Evolutionary conservation across 2,888 invertebrate genomes (phyloP).

Genomic region (Tenthredo distinguenda): DNA sequence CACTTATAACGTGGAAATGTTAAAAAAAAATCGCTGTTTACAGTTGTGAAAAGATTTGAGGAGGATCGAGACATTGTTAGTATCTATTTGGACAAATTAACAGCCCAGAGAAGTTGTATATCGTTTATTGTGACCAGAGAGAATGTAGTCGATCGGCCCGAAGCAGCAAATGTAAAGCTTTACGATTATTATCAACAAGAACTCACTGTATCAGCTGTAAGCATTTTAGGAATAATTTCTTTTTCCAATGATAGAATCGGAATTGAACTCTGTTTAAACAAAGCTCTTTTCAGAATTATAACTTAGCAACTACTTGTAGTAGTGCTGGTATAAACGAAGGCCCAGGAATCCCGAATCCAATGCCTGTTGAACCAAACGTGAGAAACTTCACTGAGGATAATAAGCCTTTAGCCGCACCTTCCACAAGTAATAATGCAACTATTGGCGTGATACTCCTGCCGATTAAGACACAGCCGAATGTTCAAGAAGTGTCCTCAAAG

Average conservation of each 20-base stretch:
- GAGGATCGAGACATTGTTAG: slow-evolving; percentile 79
- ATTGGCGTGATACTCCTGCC: slow-evolving; percentile 26
- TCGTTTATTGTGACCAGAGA: slow-evolving; percentile 79
- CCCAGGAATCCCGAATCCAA: slow-evolving; percentile 59
- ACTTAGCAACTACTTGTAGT: slow-evolving; percentile 69
- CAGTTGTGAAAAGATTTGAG: slow-evolving; percentile 80
- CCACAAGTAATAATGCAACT: background rate
- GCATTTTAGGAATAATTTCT: slow-evolving; percentile 26
- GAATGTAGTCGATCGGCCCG: slow-evolving; percentile 77
- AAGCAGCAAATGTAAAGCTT: slow-evolving; percentile 81
- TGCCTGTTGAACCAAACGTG: slow-evolving; percentile 58
- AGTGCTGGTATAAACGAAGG: slow-evolving; percentile 64
- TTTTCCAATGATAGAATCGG: background rate
- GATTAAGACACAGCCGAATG: background rate
- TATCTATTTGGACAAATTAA: slow-evolving; percentile 80
- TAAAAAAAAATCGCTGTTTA: slow-evolving; percentile 57
- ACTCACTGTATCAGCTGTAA: slow-evolving; percentile 80
- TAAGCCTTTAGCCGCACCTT: background rate
- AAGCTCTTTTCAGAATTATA: slow-evolving; percentile 68
- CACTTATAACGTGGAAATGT: too few species aligned
- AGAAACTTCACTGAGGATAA: slow-evolving; percentile 38
- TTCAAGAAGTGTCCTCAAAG: slow-evolving; percentile 47
- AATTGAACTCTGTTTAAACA: background rate
- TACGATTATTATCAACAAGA: slow-evolving; percentile 85
- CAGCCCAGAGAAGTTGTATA: slow-evolving; percentile 78